phyloP scores from a whole-genome alignment of 2,797 vertebrate genomes.

The Eulemur mongoz region DNA sequence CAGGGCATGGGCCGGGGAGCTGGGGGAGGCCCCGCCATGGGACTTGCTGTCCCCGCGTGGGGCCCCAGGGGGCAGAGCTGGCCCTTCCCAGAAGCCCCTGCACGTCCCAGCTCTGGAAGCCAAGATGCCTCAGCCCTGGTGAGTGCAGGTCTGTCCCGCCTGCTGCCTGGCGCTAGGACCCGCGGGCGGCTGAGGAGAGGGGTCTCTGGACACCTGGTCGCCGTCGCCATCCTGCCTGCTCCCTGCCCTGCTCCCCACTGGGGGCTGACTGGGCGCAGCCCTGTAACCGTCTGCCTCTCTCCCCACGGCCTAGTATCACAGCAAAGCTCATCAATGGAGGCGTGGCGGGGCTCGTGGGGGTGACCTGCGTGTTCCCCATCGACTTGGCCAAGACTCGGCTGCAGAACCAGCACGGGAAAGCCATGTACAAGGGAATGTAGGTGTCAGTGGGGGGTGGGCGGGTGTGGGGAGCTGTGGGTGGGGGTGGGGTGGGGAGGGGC shows the following conservation, averaged over 20 bases:
- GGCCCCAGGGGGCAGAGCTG: not conserved
- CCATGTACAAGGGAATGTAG: slow-evolving; percentile 92
- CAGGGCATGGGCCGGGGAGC: not conserved
- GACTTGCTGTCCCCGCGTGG: too few relatives aligned
- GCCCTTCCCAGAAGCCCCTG: not conserved
- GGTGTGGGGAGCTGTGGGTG: too few relatives aligned
- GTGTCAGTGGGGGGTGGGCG: slow-evolving; percentile 67
- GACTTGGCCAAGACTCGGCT: slow-evolving; percentile 95
- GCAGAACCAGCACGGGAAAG: slow-evolving; percentile 93
- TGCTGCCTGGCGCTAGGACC: not conserved
- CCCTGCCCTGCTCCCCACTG: not conserved
- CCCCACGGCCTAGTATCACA: slow-evolving; percentile 85
- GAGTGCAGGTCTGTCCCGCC: not conserved
- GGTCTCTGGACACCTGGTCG: not conserved
- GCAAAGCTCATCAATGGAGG: slow-evolving; percentile 96
- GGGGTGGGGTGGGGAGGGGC: too few relatives aligned
- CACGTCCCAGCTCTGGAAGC: not conserved
- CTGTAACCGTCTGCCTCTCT: not conserved
- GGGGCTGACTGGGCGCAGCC: too few relatives aligned
- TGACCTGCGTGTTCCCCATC: slow-evolving; percentile 95
- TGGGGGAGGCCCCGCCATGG: not conserved
- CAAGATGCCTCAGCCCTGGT: not conserved
- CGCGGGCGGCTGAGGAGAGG: not conserved
- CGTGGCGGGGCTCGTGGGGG: slow-evolving; percentile 93
- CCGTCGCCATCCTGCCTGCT: not conserved